phyloP scores from a whole-genome alignment of 1,140 invertebrate genomes.

The Helicoverpa zea region DNA sequence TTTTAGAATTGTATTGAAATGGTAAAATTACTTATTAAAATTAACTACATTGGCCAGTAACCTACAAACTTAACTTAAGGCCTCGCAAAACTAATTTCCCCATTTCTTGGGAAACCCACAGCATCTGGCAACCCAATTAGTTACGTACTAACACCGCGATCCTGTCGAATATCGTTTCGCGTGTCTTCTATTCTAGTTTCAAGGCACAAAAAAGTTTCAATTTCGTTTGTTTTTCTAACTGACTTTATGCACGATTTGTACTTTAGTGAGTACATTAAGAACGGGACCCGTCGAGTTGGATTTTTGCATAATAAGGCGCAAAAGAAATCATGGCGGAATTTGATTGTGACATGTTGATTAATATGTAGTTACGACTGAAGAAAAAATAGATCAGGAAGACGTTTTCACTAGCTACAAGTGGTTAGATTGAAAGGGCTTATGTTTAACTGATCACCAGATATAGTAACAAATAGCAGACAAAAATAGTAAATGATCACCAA shows the following conservation, averaged over 20 bases:
- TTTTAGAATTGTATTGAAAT: no score
- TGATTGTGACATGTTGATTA: no score
- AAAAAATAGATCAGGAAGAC: no score
- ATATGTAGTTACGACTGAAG: no score
- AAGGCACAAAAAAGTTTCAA: constrained; percentile 37
- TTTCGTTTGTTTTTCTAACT: constrained; percentile 37
- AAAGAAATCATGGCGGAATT: background rate
- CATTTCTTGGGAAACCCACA: background rate
- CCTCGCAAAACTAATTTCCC: background rate
- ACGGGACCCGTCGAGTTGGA: no score
- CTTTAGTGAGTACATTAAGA: constrained; percentile 5
- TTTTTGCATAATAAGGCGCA: background rate
- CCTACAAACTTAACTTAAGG: background rate
- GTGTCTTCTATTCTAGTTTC: constrained; percentile 33
- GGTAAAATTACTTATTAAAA: background rate
- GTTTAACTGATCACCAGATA: no score
- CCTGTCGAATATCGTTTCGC: constrained; percentile 35
- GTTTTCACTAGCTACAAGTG: no score
- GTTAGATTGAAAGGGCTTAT: no score
- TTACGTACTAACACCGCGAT: constrained; percentile 25
- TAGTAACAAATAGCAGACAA: no score
- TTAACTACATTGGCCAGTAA: background rate
- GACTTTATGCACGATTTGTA: constrained; percentile 26
- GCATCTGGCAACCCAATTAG: constrained; percentile 5
- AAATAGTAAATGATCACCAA: no score